Base-by-base conservation (phyloP, 2,888 invertebrate species). In the Brassicogethes aeneus region DNA sequence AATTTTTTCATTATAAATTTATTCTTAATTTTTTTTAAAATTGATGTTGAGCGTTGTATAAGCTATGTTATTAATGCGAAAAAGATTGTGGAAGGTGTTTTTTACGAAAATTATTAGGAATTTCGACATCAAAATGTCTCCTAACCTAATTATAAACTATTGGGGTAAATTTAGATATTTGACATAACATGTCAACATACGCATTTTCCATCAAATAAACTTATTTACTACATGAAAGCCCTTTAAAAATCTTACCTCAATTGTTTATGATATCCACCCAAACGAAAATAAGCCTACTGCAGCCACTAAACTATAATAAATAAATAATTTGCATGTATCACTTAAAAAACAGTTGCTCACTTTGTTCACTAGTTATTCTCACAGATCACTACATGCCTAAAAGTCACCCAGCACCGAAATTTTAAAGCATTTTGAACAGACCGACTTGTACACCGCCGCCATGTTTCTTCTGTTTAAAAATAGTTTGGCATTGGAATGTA, bases 391-490 rank as follows among this genome's bases (percentile, higher is more conserved):
- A 23, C 17, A 32, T 32, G 41, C 39, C 35, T 36, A 38, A 17
- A 36, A 44, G 43, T 49, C 39, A 52, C 44, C 49, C 39, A 39
- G 29, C 46, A 47, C 39, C 47, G 45, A 48, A 52, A 56, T 55
- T 55, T 54, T 50, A 51, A 48, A 54, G 50, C 57, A 53, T 54
- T 58, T 59, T 57, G 54, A 54, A 55, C 46, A 46, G 50, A 48
- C 53, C 53, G 53, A 56, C 58, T 55, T 53, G 51, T 54, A 51
- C 52, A 48, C 51, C 45, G 42, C 52, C 62, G 64, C 65, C 65
- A 65, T 65, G 55, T 63, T 64, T 62, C 59, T 59, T 60, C 56
- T 55, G 59, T 61, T 60, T 62, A 64, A 64, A 65, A 65, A 64
- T 64, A 65, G 64, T 60, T 48, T 55, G 48, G 53, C 55, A 55